A percentile compares a stretch with the other conserved stretches of the same genome.
Conservation (phyloP, 2,888 invertebrate genomes). For the Silvanus unidentatus region DNA sequence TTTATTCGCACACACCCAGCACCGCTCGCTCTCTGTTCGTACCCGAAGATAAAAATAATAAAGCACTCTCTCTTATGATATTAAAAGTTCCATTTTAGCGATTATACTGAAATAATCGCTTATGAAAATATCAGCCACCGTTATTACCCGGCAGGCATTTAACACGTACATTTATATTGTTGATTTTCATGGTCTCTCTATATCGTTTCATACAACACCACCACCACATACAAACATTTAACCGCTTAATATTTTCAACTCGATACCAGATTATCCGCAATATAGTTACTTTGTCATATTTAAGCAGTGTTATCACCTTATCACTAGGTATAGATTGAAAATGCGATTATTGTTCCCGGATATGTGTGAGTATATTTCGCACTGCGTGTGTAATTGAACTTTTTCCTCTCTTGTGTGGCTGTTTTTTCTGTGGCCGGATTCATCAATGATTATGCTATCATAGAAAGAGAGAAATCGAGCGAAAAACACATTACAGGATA, state of each 20-base stretch:
- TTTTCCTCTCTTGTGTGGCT: no score
- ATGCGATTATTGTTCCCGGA: no score
- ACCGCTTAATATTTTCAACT: no score
- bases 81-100: conserved; percentile 40
- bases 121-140: conserved; percentile 41
- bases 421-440: no score
- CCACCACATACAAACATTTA: no score
- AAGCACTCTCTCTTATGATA: conserved; percentile 42
- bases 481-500: no score
- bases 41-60: conserved; percentile 42
- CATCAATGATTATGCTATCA: no score
- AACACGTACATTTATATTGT: conserved; percentile 31
- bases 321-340: no score
- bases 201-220: conserved; percentile 12
- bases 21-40: conserved; percentile 16
- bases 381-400: no score
- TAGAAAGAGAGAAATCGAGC: no score
- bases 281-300: conserved; percentile 14
- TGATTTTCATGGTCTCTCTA: conserved; percentile 26
- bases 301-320: no score
- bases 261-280: neutral
- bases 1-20: conserved; percentile 24
- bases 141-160: conserved; percentile 34
- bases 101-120: conserved; percentile 43
- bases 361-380: no score